These are phyloP conservation scores for Ischnura elegans DNA, from an alignment of 2,888 invertebrate species.

Conservation along the genomic window DNA sequence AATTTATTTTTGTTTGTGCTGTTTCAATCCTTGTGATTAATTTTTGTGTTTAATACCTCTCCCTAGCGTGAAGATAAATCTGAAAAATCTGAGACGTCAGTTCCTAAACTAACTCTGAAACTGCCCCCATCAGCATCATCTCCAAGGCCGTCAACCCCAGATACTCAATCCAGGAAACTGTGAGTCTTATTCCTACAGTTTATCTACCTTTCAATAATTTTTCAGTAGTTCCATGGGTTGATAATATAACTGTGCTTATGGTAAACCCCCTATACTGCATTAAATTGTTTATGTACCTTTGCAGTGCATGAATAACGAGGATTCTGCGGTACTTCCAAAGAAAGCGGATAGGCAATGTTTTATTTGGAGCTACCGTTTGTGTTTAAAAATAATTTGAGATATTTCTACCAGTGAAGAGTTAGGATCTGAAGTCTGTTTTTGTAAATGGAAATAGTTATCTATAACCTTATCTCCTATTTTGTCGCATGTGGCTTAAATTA, in stretches of 20 bases:
- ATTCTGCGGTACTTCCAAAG: conserved; percentile 63
- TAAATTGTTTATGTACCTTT: conserved; percentile 15
- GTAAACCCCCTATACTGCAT: not conserved
- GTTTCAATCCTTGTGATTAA: not conserved
- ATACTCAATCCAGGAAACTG: conserved; percentile 82
- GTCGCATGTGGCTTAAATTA: not conserved
- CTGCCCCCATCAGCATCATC: conserved; percentile 85
- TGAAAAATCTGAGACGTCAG: conserved; percentile 75
- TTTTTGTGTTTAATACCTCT: not conserved
- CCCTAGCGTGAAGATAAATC: conserved; percentile 71
- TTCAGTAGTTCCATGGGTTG: not conserved
- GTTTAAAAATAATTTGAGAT: not conserved
- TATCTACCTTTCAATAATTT: not conserved
- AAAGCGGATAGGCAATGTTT: not conserved
- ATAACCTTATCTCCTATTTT: not conserved
- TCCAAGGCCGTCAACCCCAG: conserved; percentile 85
- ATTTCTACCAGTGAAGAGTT: not conserved
- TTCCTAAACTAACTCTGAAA: conserved; percentile 91
- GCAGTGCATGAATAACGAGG: conserved; percentile 36
- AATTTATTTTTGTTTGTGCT: too few relatives aligned
- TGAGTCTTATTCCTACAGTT: conserved; percentile 75
- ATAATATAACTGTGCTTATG: not conserved
- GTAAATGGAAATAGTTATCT: not conserved
- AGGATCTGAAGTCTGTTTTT: not conserved
- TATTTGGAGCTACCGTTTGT: conserved; percentile 9